Conservation (phyloP, 2,113 vertebrate genomes). For the Onychostoma macrolepis region DNA sequence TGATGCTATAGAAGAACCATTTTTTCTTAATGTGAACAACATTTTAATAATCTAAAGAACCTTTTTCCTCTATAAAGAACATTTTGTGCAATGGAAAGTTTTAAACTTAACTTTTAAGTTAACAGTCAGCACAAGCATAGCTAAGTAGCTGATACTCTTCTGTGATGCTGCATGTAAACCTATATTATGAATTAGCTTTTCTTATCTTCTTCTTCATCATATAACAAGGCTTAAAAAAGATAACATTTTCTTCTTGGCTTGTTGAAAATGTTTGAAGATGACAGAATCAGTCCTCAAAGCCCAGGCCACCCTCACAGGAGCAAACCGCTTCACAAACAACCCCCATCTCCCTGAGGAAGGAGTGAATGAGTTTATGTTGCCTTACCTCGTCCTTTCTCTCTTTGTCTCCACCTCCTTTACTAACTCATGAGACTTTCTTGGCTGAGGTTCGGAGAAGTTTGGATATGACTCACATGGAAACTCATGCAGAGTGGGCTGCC, state of each 20-base stretch:
- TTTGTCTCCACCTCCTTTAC: conserved; percentile 53
- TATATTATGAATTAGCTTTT: neutral
- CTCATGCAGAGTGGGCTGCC: conserved; percentile 67
- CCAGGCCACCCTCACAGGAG: neutral
- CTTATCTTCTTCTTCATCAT: conserved; percentile 5
- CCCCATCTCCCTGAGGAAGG: conserved; percentile 44
- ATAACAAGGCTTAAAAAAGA: conserved; percentile 10
- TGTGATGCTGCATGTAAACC: neutral
- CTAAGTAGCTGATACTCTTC: neutral
- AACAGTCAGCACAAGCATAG: neutral
- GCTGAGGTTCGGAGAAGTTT: conserved; percentile 66
- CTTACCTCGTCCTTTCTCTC: conserved; percentile 30
- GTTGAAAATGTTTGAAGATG: conserved; percentile 9
- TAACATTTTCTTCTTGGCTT: neutral
- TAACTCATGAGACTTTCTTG: conserved; percentile 68
- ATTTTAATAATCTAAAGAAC: too few species aligned
- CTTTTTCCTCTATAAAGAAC: too few species aligned
- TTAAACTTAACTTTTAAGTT: neutral
- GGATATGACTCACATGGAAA: conserved; percentile 74
- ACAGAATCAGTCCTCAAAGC: neutral
- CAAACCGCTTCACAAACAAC: neutral
- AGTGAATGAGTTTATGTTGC: conserved; percentile 67
- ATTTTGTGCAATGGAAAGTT: too few species aligned
- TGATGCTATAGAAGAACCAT: too few species aligned
- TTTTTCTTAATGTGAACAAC: too few species aligned